Percentiles rank a stretch among this genome's conserved stretches.
phyloP scores from a whole-genome alignment of 1,140 invertebrate genomes.

The Bombus pyrosoma region DNA sequence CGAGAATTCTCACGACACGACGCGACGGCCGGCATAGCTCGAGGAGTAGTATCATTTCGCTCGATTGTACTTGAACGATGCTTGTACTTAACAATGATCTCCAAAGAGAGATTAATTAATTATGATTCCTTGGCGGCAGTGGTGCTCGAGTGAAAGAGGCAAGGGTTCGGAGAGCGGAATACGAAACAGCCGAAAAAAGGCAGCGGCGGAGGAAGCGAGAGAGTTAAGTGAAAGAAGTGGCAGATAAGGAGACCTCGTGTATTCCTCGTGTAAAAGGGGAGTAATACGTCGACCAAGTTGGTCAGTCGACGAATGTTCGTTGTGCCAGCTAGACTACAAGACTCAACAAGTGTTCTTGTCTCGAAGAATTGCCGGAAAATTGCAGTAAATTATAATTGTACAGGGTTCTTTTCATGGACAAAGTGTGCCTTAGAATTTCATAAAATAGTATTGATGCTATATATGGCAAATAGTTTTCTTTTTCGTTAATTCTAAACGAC shows the following conservation, averaged over 20 bases:
- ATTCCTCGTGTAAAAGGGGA: slow-evolving; percentile 51
- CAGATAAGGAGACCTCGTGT: slow-evolving; percentile 67
- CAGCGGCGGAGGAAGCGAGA: slow-evolving; percentile 24
- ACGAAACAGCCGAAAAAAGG: slow-evolving; percentile 26
- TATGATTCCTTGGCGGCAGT: slow-evolving; percentile 37
- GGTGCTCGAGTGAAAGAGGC: slow-evolving; percentile 4
- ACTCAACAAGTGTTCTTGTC: background rate
- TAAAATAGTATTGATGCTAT: background rate
- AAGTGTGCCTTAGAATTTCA: background rate
- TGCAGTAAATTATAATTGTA: background rate
- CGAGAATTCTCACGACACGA: slow-evolving; percentile 11
- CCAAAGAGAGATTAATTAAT: slow-evolving; percentile 47
- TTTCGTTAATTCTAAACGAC: background rate
- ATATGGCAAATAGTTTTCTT: background rate
- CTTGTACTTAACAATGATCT: slow-evolving; percentile 29
- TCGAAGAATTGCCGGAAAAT: background rate
- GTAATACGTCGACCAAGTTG: slow-evolving; percentile 44
- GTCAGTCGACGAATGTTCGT: slow-evolving; percentile 64
- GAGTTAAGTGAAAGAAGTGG: slow-evolving; percentile 64
- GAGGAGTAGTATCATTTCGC: slow-evolving; percentile 30
- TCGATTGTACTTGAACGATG: slow-evolving; percentile 24
- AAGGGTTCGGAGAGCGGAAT: background rate
- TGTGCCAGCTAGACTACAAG: slow-evolving; percentile 14
- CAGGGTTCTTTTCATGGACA: background rate
- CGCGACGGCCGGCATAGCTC: too few species aligned